Conservation (phyloP, 2,888 invertebrate species). For the Protodeltote pygarga region DNA sequence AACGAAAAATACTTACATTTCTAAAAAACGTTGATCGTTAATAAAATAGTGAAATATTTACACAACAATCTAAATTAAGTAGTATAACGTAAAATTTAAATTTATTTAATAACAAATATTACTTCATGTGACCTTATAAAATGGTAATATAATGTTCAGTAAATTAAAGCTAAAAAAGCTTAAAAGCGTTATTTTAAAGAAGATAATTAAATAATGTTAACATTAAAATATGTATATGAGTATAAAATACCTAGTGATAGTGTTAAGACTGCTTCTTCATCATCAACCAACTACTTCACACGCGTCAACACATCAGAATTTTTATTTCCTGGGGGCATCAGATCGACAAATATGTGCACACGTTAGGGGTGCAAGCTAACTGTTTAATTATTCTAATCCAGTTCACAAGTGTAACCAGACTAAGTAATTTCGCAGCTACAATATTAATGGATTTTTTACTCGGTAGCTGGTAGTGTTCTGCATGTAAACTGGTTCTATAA, state of each 20-base stretch:
- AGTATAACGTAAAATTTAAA: slow-evolving; percentile 73
- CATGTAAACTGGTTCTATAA: too few species aligned
- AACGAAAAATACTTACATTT: slow-evolving; percentile 65
- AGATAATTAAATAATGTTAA: slow-evolving; percentile 47
- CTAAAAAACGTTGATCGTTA: slow-evolving; percentile 73
- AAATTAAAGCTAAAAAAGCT: slow-evolving; percentile 64
- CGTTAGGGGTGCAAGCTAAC: too few species aligned
- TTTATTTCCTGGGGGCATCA: too few species aligned
- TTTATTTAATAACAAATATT: slow-evolving; percentile 74
- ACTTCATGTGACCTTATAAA: slow-evolving; percentile 63
- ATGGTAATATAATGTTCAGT: slow-evolving; percentile 56
- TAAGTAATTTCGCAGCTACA: too few species aligned
- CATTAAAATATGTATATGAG: slow-evolving; percentile 49
- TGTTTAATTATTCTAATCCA: too few species aligned
- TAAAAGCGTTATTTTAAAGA: slow-evolving; percentile 50
- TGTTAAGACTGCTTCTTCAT: slow-evolving; percentile 49
- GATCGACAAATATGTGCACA: too few species aligned
- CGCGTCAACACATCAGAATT: too few species aligned
- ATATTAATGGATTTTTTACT: too few species aligned
- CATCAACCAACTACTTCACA: slow-evolving; percentile 16
- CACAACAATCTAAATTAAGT: slow-evolving; percentile 78
- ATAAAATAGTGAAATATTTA: slow-evolving; percentile 79
- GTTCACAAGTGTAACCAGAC: too few species aligned
- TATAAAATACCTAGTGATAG: slow-evolving; percentile 58
- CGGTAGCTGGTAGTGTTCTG: too few species aligned